A percentile compares a stretch with the other conserved stretches of the same genome.
phyloP scores from a whole-genome alignment of 1,140 invertebrate genomes.

The Trichonephila inaurata region DNA sequence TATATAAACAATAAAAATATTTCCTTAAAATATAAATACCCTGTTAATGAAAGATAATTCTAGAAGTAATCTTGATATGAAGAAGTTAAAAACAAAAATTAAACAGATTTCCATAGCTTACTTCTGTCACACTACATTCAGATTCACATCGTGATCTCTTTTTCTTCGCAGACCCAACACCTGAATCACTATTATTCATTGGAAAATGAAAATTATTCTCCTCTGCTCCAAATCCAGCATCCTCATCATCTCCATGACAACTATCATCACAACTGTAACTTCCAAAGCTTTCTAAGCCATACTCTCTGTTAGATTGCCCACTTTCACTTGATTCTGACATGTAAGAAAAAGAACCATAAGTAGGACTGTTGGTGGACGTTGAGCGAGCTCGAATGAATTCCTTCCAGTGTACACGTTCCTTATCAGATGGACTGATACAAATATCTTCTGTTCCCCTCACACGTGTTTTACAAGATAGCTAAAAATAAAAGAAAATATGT shows the following conservation, averaged over 20 bases:
- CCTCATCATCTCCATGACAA: constrained; percentile 79
- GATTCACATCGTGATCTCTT: constrained; percentile 64
- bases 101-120: neutral
- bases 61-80: too few relatives aligned
- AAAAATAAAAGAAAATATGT: neutral
- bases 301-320: constrained; percentile 34
- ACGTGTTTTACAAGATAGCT: constrained; percentile 79
- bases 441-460: constrained; percentile 81
- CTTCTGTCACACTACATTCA: constrained; percentile 73
- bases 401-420: constrained; percentile 79
- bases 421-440: constrained; percentile 80
- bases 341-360: constrained; percentile 50
- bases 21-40: too few relatives aligned
- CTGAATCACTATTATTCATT: constrained; percentile 79
- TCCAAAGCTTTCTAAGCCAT: constrained; percentile 68
- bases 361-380: constrained; percentile 68
- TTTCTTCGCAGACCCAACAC: constrained; percentile 77
- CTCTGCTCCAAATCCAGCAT: constrained; percentile 70
- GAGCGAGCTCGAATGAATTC: constrained; percentile 79
- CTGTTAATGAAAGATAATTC: too few relatives aligned
- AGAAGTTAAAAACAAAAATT: too few relatives aligned
- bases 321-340: constrained; percentile 65
- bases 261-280: constrained; percentile 71
- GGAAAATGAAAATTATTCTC: constrained; percentile 76
- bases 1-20: too few relatives aligned